Percentiles rank a stretch among this genome's conserved stretches.
phyloP scores from a whole-genome alignment of 2,797 vertebrate species.

The Melanotaenia parkinsoni region DNA sequence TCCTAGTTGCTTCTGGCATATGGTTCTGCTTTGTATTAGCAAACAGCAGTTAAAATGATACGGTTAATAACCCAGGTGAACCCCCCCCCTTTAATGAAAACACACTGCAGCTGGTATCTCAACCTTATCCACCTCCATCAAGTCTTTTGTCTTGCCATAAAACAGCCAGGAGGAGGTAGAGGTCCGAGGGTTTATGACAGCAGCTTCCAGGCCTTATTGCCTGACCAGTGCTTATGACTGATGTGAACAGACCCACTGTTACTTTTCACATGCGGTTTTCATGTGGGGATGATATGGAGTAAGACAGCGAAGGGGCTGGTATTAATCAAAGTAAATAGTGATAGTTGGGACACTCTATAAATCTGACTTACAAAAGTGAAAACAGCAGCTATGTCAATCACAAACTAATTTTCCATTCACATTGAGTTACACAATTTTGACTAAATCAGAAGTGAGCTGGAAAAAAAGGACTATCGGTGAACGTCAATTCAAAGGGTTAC shows the following conservation, averaged over 20 bases:
- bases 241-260: slow-evolving; percentile 27
- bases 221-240: slow-evolving; percentile 46
- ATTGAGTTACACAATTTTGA: slow-evolving; percentile 13
- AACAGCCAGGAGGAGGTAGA: slow-evolving; percentile 36
- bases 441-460: slow-evolving; percentile 3
- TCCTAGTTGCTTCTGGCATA: slow-evolving; percentile 32
- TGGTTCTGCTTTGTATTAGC: slow-evolving; percentile 56
- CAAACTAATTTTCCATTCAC: slow-evolving; percentile 10
- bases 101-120: slow-evolving; percentile 55
- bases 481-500: not conserved
- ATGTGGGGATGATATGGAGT: slow-evolving; percentile 39
- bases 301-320: slow-evolving; percentile 40
- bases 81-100: slow-evolving; percentile 41
- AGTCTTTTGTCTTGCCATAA: slow-evolving; percentile 30
- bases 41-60: slow-evolving; percentile 58
- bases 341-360: slow-evolving; percentile 57
- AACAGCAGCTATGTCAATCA: slow-evolving; percentile 32
- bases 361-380: slow-evolving; percentile 42
- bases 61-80: slow-evolving; percentile 46
- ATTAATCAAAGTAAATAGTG: slow-evolving; percentile 62
- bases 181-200: slow-evolving; percentile 40
- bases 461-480: not conserved
- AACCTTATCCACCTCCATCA: slow-evolving; percentile 24
- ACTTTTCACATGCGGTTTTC: slow-evolving; percentile 63
- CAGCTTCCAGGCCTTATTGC: slow-evolving; percentile 30